Conservation (phyloP, 2,888 invertebrate species). For the Neoscelio sp. region DNA sequence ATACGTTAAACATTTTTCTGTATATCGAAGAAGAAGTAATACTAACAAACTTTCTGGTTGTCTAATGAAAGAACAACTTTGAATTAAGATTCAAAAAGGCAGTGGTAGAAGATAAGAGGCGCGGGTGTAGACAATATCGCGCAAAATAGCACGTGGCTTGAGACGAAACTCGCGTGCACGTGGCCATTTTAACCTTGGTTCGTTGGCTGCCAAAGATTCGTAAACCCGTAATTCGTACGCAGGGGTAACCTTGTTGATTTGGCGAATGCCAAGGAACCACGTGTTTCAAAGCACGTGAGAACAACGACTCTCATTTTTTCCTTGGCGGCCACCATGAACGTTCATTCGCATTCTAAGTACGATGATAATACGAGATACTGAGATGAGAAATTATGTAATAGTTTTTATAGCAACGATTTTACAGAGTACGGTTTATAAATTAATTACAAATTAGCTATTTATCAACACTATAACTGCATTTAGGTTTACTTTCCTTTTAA, state of each 20-base stretch:
- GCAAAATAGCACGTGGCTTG: constrained; percentile 69
- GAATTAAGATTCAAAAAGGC: too few relatives aligned
- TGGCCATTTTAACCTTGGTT: constrained; percentile 73
- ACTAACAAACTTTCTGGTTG: too few relatives aligned
- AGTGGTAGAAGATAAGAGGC: background rate
- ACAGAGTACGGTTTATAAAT: too few relatives aligned
- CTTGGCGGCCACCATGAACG: constrained; percentile 12
- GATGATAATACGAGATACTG: background rate
- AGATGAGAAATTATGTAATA: too few relatives aligned
- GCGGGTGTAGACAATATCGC: constrained; percentile 32
- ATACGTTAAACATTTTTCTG: too few relatives aligned
- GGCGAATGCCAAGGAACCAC: constrained; percentile 77
- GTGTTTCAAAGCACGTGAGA: constrained; percentile 63
- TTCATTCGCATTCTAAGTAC: constrained; percentile 6
- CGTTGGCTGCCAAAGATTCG: constrained; percentile 77
- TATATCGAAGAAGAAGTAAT: too few relatives aligned
- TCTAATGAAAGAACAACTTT: too few relatives aligned
- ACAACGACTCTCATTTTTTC: constrained; percentile 42
- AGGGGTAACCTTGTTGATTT: constrained; percentile 76
- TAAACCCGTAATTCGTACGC: constrained; percentile 74
- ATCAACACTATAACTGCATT: too few relatives aligned
- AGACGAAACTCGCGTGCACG: constrained; percentile 72
- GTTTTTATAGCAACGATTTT: too few relatives aligned
- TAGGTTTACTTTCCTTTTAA: too few relatives aligned
- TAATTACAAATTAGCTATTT: too few relatives aligned